phyloP scores from a whole-genome alignment of 2,797 vertebrate genomes.

The Selene dorsalis region DNA sequence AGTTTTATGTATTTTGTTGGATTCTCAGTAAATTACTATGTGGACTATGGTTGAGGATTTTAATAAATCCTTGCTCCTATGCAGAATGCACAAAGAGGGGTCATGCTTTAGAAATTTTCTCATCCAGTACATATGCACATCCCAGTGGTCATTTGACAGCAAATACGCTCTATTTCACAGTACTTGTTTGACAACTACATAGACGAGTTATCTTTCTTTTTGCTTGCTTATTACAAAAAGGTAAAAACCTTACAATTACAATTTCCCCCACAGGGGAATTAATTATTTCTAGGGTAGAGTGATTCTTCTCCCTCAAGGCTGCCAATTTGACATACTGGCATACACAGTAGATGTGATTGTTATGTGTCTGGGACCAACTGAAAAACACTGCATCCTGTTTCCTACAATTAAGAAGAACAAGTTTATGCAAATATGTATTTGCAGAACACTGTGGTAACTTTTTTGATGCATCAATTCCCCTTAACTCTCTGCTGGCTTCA shows the following conservation, averaged over 20 bases:
- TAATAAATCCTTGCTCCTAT: not conserved
- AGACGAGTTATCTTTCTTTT: not conserved
- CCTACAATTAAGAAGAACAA: constrained; percentile 46
- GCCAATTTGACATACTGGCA: not conserved
- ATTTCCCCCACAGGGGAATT: not conserved
- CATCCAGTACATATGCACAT: not conserved
- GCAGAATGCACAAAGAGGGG: not conserved
- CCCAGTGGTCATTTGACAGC: not conserved
- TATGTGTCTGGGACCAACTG: not conserved
- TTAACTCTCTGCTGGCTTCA: constrained; percentile 2
- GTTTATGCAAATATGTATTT: constrained; percentile 37
- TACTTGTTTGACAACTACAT: not conserved
- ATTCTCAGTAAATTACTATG: constrained; percentile 3
- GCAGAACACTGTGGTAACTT: not conserved
- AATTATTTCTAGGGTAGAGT: not conserved
- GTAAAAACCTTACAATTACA: not conserved
- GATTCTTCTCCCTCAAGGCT: not conserved
- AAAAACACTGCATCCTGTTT: constrained; percentile 28
- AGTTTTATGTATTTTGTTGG: constrained; percentile 8
- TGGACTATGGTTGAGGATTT: constrained; percentile 2
- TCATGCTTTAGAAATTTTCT: not conserved
- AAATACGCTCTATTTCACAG: not conserved
- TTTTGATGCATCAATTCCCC: not conserved
- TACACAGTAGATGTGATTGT: constrained; percentile 4
- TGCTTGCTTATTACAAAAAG: not conserved